These are phyloP conservation scores for Caenorhabditis auriculariae DNA, from an alignment of 2,888 invertebrate genomes.

Conservation along the genomic window DNA sequence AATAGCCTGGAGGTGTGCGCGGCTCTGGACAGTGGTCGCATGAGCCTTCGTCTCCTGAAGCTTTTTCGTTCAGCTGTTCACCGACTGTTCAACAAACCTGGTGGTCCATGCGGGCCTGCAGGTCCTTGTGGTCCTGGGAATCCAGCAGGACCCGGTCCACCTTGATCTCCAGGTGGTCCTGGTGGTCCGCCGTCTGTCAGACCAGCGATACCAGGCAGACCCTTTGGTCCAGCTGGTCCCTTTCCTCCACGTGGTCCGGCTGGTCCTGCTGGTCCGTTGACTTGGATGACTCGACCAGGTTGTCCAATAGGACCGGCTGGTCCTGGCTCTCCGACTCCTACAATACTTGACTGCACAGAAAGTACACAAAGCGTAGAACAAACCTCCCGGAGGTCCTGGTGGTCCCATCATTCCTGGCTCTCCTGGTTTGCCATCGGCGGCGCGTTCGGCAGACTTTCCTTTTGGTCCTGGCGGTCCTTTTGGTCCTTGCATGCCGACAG, in stretches of 20 bases:
- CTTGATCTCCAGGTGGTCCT: constrained; percentile 45
- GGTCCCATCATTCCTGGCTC: constrained; percentile 52
- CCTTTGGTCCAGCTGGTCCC: constrained; percentile 55
- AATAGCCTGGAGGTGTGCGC: constrained; percentile 60
- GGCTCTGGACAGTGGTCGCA: constrained; percentile 63
- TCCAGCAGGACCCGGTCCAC: constrained; percentile 52
- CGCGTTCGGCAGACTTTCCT: constrained; percentile 58
- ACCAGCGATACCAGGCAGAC: constrained; percentile 56
- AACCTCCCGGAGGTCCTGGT: constrained; percentile 51
- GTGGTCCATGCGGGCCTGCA: constrained; percentile 51
- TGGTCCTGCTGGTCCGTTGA: constrained; percentile 51
- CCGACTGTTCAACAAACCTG: constrained; percentile 11
- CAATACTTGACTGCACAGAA: background rate
- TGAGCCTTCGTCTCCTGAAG: constrained; percentile 57
- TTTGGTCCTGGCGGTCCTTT: constrained; percentile 58
- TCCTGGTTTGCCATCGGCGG: constrained; percentile 46
- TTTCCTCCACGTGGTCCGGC: constrained; percentile 55
- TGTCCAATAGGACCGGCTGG: constrained; percentile 54
- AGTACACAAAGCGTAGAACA: background rate
- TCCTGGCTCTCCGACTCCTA: constrained; percentile 50
- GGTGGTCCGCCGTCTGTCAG: constrained; percentile 33
- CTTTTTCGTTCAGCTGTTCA: background rate
- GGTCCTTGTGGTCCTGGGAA: constrained; percentile 53
- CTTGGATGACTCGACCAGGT: constrained; percentile 52
- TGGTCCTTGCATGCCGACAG: constrained; percentile 47